Evolutionary conservation across 2,797 vertebrate genomes (phyloP), one percentile per base, ranked within the genome.

Genomic region (Chelmon rostratus): DNA sequence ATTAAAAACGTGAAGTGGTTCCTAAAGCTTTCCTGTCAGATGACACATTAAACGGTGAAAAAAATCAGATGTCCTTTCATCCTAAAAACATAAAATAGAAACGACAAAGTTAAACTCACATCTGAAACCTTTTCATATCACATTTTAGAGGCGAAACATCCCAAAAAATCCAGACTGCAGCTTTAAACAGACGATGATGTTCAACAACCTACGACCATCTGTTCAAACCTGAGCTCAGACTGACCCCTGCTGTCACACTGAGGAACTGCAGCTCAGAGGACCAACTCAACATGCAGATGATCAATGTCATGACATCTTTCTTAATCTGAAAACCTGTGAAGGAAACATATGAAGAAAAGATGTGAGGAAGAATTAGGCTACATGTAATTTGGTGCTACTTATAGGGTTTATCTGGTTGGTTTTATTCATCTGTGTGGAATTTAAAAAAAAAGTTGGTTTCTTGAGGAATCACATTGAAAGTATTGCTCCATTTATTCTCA

Each of bases 211-310:
- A 7, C n/a, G 25, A 33, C 3, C 25, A 15, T 13, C 18, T 9
- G 50, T 6, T 64, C 68, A 79, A 7, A 9, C 12, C 59, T 87
- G 73, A 68, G 76, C 77, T 37, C 50, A 52, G n/a, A 44, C 65
- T 49, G 85, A 58, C 82, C 49, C 58, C 88, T 86, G 65, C 61
- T 66, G 90, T 4, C 76, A 4, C 0, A 18, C 5, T 0, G 10
- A 28, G 1, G 42, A 78, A 61, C 68, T 84, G 50, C 87, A 75
- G 42, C 62, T n/a, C 28, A 11, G 1, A 6, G 2, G 8, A 15
- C 8, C 1, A 57, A 31, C 28, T 31, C 28, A n/a, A n/a, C n/a
- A n/a, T n/a, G n/a, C n/a, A n/a, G n/a, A n/a, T n/a, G 9, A 4
- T 11, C 21, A 50, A n/a, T n/a, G n/a, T n/a, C n/a, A n/a, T n/a